Base-by-base conservation (phyloP, 2,888 invertebrate genomes). In the Copidosoma aretas region DNA sequence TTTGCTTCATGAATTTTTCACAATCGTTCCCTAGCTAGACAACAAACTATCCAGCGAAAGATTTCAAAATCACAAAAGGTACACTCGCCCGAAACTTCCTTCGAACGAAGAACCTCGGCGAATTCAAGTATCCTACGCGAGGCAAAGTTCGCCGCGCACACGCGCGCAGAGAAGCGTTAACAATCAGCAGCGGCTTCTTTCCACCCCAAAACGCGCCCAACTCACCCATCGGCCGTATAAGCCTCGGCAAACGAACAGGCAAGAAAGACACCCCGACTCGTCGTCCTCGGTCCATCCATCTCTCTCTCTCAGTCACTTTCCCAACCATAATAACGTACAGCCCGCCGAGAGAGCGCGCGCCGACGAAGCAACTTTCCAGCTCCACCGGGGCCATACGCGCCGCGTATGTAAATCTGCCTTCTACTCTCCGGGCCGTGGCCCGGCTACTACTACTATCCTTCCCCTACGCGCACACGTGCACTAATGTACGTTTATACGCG, bases 301-400 rank as follows among this genome's bases (percentile, higher is more conserved):
- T n/a, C n/a, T n/a, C n/a, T n/a, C n/a, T n/a, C n/a, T n/a, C n/a
- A n/a, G n/a, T n/a, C n/a, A n/a, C n/a, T n/a, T n/a, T n/a, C n/a
- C n/a, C n/a, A n/a, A n/a, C n/a, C n/a, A n/a, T n/a, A n/a, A n/a
- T n/a, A n/a, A n/a, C n/a, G n/a, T n/a, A n/a, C 49, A 63, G 72
- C 75, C 75, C 76, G 77, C 76, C 76, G 77, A 73, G 74, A 73
- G 73, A 63, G 73, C 73, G 77, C 32, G 73, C 75, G 77, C 78
- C 76, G 78, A 79, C 77, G 78, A 77, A 74, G 81, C 77, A 81
- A 81, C 77, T 81, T 79, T 79, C 72, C 8, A 78, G 77, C 73
- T 72, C 73, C 72, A 10, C 39, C 15, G 25, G 52, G 10, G 32
- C 57, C 73, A 71, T 70, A 70, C 14, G 54, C 1, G 54, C 25